A percentile compares a stretch with the other conserved stretches of the same genome.
Evolutionary conservation across 2,888 invertebrate species (phyloP).

Genomic region (Lasioglossum lativentre): DNA sequence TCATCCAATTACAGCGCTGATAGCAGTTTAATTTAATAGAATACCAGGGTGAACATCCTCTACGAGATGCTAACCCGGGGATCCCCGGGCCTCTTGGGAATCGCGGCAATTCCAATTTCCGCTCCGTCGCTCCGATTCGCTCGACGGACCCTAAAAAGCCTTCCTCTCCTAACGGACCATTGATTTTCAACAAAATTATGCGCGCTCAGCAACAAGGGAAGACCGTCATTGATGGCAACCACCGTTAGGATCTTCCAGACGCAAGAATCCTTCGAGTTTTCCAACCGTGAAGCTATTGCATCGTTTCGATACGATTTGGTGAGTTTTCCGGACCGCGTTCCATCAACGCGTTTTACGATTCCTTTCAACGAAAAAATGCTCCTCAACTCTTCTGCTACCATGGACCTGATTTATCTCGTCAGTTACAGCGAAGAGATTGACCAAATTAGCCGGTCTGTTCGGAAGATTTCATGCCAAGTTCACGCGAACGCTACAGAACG

Average conservation of each 20-base stretch:
- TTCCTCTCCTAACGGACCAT: constrained; percentile 44
- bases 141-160: constrained; percentile 31
- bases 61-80: background rate
- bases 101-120: constrained; percentile 47
- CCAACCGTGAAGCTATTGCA: constrained; percentile 13
- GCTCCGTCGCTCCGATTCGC: constrained; percentile 51
- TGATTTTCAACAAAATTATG: constrained; percentile 52
- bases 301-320: background rate
- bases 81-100: constrained; percentile 25
- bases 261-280: background rate
- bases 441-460: background rate
- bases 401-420: background rate
- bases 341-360: background rate
- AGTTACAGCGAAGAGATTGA: background rate
- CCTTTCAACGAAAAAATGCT: background rate
- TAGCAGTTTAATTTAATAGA: constrained; percentile 35
- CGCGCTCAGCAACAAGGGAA: background rate
- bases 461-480: background rate
- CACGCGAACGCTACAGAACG: background rate
- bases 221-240: constrained; percentile 21
- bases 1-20: constrained; percentile 30
- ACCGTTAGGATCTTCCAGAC: constrained; percentile 49
- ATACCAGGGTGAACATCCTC: constrained; percentile 27
- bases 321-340: background rate
- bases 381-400: background rate